Evolutionary conservation across 2,797 vertebrate species (phyloP).

Genomic region (Sebastes nivosus): DNA sequence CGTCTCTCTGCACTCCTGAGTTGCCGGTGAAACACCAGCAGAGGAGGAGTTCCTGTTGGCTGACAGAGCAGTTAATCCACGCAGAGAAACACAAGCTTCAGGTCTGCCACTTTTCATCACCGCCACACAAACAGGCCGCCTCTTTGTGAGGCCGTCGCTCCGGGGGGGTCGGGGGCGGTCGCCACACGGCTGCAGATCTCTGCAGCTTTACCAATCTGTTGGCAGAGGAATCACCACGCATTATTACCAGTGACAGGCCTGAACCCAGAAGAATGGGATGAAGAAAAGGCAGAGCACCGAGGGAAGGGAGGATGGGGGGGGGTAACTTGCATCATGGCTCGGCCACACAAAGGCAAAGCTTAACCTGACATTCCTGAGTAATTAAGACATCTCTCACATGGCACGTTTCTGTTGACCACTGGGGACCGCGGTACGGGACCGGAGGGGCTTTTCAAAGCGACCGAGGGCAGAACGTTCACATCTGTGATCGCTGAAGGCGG

Average conservation of each 20-base stretch:
- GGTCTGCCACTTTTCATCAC: slow-evolving; percentile 75
- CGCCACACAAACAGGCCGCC: slow-evolving; percentile 55
- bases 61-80: slow-evolving; percentile 77
- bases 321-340: slow-evolving; percentile 45
- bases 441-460: slow-evolving; percentile 63
- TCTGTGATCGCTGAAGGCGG: slow-evolving; percentile 72
- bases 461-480: slow-evolving; percentile 60
- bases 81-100: slow-evolving; percentile 41
- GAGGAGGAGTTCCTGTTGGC: slow-evolving; percentile 56
- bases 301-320: not conserved
- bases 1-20: slow-evolving; percentile 43
- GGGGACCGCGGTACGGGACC: slow-evolving; percentile 70
- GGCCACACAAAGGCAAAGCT: slow-evolving; percentile 79
- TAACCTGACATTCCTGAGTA: slow-evolving; percentile 75
- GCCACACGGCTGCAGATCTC: not conserved
- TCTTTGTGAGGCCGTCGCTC: slow-evolving; percentile 20
- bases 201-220: slow-evolving; percentile 66
- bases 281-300: slow-evolving; percentile 62
- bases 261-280: slow-evolving; percentile 69
- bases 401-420: slow-evolving; percentile 75
- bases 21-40: slow-evolving; percentile 34
- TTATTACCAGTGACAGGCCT: slow-evolving; percentile 74
- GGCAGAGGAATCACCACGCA: slow-evolving; percentile 54
- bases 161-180: not conserved
- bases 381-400: slow-evolving; percentile 82